Evolutionary conservation across 2,888 invertebrate species (phyloP), one percentile per base, ranked within the genome.

Genomic region (Torymus tubicola): DNA sequence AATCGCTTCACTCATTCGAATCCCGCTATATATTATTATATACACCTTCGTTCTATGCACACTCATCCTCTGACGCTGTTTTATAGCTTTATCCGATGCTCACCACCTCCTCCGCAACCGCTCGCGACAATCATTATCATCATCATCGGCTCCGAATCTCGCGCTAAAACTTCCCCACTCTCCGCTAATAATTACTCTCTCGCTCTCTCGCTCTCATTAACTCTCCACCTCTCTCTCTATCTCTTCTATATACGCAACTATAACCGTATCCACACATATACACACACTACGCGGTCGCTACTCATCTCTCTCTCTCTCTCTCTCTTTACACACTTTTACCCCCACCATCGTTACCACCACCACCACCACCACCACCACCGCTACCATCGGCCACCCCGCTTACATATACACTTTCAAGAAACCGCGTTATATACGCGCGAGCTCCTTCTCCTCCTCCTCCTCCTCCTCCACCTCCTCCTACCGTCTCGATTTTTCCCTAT

Each of bases 401-500:
- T 64, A n/a, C n/a, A n/a, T n/a, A n/a, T n/a, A n/a, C n/a, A 72
- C 77, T 77, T 63, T 75, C 77, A 55, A 69, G 73, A n/a, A 31
- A 31, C 31, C 31, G 31, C 31, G 31, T 73, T 72, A 52, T 57
- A 71, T 55, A 24, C 60, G 61, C 71, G 61, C 21, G 71, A 60
- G 60, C 73, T 70, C 77, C 80, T 81, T 80, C 63, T 64, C 69
- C 53, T 76, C 81, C 71, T 74, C 83, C 71, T 81, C 70, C 31
- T 57, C 58, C n/a, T n/a, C n/a, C 55, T 78, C 61, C 68, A 68
- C 65, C 65, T 73, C 70, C 70, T 63, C 76, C 55, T 58, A 63
- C 64, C 53, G 31, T 31, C 31, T 31, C 31, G 31, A 31, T 31
- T 31, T 31, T 31, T 31, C 31, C 31, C 31, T 31, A 31, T 31